Evolutionary conservation across 2,797 vertebrate species (phyloP), one percentile per base, ranked within the genome.

Genomic region (Cheirogaleus major): DNA sequence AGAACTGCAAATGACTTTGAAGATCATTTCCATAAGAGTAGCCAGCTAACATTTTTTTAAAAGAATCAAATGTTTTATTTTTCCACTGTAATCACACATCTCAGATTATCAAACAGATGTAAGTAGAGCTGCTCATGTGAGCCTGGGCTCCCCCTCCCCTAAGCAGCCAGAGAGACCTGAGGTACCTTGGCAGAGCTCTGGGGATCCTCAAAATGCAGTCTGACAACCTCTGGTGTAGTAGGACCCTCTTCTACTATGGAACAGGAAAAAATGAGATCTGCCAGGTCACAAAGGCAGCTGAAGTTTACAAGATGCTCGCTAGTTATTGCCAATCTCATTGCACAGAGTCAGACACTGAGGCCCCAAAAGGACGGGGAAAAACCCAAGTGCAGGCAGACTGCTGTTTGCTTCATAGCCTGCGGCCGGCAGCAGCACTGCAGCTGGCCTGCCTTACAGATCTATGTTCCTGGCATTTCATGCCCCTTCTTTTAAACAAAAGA

Each of bases 361-460:
- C 41, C 48, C 41, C 14, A 5, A 1, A n/a, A 61, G 48, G 55
- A 3, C 17, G 57, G 30, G 6, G 32, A 25, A 69, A 75, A 9
- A 0, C 4, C 23, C 43, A 13, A 10, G 57, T 0, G 7, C 6
- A 4, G n/a, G 65, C 1, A 25, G 22, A n/a, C 41, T 4, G 27
- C 17, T 35, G 8, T 65, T 70, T 20, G 22, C 27, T 14, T 17
- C 20, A 23, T 4, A 35, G 25, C 57, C 75, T 0, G 0, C 7
- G 18, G 38, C 30, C 0, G 2, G n/a, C 1, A 13, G 13, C 13
- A 5, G 10, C 14, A 0, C 1, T 18, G 32, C 43, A 6, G 27
- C 41, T 14, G 15, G 73, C n/a, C 4, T 15, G 67, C 8, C 15
- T 0, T 25, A 63, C 50, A 35, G 25, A 23, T 50, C 1, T 2